A percentile compares a stretch with the other conserved stretches of the same genome.
Conservation (phyloP, 2,888 invertebrate genomes). For the Nemotelus nigrinus region DNA sequence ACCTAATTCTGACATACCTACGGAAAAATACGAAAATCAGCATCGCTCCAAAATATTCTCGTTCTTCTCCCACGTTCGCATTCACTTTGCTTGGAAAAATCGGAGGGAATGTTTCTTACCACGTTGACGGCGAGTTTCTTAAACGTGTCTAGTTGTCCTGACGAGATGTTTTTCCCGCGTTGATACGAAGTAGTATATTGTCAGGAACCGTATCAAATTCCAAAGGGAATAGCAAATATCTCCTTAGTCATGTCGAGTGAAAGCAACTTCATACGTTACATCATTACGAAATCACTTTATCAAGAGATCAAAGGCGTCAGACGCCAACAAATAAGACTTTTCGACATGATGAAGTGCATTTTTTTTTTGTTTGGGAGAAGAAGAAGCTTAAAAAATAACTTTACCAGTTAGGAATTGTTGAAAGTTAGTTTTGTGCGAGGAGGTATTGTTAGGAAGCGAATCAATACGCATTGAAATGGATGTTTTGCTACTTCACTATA, state of each 20-base stretch:
- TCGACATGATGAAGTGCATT: background rate
- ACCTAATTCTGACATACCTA: no score
- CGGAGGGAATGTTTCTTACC: conserved; percentile 23
- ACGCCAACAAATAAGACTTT: conserved; percentile 21
- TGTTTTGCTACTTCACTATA: no score
- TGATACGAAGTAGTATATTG: conserved; percentile 14
- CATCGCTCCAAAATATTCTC: no score
- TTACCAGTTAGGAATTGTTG: no score
- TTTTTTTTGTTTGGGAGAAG: no score
- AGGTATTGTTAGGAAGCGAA: no score
- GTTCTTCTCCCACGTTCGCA: background rate
- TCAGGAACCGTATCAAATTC: conserved; percentile 38
- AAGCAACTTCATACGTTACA: conserved; percentile 32
- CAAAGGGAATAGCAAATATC: conserved; percentile 35
- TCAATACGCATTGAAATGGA: no score
- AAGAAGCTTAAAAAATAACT: no score
- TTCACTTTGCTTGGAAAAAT: background rate
- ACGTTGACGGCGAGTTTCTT: conserved; percentile 30
- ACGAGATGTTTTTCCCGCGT: background rate
- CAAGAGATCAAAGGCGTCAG: conserved; percentile 39
- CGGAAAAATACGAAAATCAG: no score
- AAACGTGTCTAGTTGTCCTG: conserved; percentile 23
- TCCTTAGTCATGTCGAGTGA: conserved; percentile 8
- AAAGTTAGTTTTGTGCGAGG: no score
- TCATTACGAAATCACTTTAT: conserved; percentile 44